Percentiles rank a stretch among this genome's conserved stretches.
These are phyloP conservation scores for Phyto melanocephala DNA, from an alignment of 2,888 invertebrate species.

Conservation along the genomic window DNA sequence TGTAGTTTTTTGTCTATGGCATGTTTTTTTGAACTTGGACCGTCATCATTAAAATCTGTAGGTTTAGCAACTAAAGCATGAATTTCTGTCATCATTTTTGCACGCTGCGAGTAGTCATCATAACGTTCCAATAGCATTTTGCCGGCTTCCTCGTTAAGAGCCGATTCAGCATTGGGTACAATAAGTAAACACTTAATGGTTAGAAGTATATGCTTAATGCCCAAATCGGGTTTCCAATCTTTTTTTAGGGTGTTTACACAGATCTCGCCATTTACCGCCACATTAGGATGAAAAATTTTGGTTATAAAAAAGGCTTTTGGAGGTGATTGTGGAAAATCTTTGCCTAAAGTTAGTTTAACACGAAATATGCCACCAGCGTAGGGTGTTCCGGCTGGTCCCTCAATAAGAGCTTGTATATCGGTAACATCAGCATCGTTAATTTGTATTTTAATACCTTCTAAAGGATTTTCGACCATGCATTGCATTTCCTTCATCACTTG, in stretches of 20 bases:
- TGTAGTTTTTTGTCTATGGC: conserved; percentile 89
- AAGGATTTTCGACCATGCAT: conserved; percentile 88
- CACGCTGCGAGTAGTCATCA: conserved; percentile 93
- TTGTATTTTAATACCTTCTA: conserved; percentile 93
- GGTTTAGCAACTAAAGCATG: conserved; percentile 85
- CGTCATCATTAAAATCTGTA: conserved; percentile 80
- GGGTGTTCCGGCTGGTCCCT: conserved; percentile 97
- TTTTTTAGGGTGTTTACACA: conserved; percentile 97
- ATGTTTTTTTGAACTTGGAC: conserved; percentile 90
- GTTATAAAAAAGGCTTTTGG: conserved; percentile 96
- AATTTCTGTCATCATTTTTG: conserved; percentile 94
- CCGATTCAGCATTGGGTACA: conserved; percentile 98
- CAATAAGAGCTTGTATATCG: conserved; percentile 94
- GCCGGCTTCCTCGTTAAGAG: conserved; percentile 97
- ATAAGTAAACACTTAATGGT: conserved; percentile 97
- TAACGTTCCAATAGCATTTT: conserved; percentile 95
- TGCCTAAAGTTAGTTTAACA: conserved; percentile 92
- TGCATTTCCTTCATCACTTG: conserved; percentile 93
- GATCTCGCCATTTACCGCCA: conserved; percentile 95
- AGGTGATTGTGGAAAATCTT: conserved; percentile 94
- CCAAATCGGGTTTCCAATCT: conserved; percentile 97
- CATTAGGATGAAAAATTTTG: conserved; percentile 98
- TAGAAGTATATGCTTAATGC: conserved; percentile 95
- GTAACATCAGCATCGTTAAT: conserved; percentile 96
- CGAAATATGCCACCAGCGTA: conserved; percentile 93